Evolutionary conservation across 2,113 vertebrate genomes (phyloP).

Genomic region (Collichthys lucidus): DNA sequence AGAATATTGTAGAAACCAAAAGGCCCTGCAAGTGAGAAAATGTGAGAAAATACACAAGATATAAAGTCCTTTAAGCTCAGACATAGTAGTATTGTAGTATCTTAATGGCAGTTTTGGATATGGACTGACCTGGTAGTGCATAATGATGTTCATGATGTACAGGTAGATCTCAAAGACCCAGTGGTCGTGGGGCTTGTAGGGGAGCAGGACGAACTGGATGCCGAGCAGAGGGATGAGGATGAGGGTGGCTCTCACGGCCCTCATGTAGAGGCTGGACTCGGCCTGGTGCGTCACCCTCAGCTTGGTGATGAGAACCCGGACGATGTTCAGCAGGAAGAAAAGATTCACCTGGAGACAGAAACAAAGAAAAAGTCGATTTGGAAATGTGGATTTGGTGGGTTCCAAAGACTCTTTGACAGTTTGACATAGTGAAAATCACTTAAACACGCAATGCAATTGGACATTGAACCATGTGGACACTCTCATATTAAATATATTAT

Average conservation of each 20-base stretch:
- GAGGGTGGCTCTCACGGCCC: conserved; percentile 94
- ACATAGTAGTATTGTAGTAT: not conserved
- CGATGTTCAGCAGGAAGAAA: conserved; percentile 97
- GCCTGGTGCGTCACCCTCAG: conserved; percentile 96
- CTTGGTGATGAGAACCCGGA: conserved; percentile 97
- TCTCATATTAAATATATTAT: not conserved
- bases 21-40: conserved; percentile 68
- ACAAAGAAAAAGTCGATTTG: no score
- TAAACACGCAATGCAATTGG: no score
- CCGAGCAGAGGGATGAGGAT: conserved; percentile 96
- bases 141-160: conserved; percentile 93
- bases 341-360: conserved; percentile 90
- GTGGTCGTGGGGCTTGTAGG: conserved; percentile 90
- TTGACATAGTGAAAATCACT: no score
- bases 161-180: conserved; percentile 88
- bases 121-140: conserved; percentile 92
- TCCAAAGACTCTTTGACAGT: no score
- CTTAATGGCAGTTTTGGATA: not conserved
- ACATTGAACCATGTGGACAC: no score
- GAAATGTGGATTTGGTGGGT: no score
- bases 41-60: conserved; percentile 5
- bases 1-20: conserved; percentile 82
- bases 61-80: conserved; percentile 18
- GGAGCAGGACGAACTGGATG: conserved; percentile 93
- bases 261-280: conserved; percentile 97